phyloP scores from a whole-genome alignment of 2,113 vertebrate species.

The Hippopotamus amphibius region DNA sequence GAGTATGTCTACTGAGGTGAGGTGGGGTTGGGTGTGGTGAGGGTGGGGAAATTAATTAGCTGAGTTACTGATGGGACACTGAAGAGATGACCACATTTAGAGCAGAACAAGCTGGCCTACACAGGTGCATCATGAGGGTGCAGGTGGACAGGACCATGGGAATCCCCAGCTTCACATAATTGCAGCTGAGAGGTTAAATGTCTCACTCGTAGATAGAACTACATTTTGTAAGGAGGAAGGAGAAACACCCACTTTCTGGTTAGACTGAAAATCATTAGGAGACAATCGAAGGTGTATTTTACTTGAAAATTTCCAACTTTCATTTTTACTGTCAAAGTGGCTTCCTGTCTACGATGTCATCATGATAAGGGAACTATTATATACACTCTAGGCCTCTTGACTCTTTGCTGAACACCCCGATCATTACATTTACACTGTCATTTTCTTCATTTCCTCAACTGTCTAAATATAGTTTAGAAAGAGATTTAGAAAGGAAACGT shows the following conservation, averaged over 20 bases:
- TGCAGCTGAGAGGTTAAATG: background rate
- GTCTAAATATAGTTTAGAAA: background rate
- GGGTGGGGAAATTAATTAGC: background rate
- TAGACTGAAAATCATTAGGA: background rate
- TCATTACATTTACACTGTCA: background rate
- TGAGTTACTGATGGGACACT: background rate
- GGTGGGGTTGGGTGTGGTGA: too few relatives aligned
- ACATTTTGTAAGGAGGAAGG: background rate
- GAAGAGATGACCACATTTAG: background rate
- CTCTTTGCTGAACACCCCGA: background rate
- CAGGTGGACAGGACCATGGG: background rate
- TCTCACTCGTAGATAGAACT: background rate
- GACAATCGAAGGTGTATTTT: background rate
- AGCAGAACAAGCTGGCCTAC: background rate
- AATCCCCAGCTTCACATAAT: background rate
- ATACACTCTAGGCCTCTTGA: background rate
- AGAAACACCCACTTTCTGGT: background rate
- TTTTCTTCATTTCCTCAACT: background rate
- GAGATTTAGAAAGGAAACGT: constrained; percentile 10
- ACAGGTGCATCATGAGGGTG: background rate
- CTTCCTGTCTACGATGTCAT: background rate
- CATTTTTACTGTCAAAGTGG: constrained; percentile 38
- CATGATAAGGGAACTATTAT: background rate
- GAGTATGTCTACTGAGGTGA: background rate
- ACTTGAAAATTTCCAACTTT: constrained; percentile 16